Evolutionary conservation across 64 coral and sea anemone genomes (phyloP), one percentile per base, ranked within the genome.

Genomic region (Actinia equina): DNA sequence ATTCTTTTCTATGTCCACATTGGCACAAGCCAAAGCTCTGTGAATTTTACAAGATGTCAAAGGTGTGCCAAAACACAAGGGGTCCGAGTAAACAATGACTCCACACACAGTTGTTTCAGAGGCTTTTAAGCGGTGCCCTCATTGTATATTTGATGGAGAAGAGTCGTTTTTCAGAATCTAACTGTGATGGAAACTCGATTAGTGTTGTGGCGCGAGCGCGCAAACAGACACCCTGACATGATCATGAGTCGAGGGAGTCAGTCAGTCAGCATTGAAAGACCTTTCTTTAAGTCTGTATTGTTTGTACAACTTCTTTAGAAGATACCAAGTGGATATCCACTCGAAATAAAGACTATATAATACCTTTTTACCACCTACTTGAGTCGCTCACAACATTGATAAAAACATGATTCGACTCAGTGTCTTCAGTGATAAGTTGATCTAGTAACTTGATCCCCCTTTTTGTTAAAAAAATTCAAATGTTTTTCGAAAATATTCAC

Each of bases 61-160:
- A 85, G 43, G 52, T 44, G 59, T 60, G 83, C 30, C 59, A 42
- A 44, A 85, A 85, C 83, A 63, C 83, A 63, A 85, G 83, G 83
- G 83, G 83, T 85, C 83, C 83, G 83, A 60, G 83, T 85, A 85
- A 85, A 85, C 83, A 85, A 85, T 85, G 83, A 43, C 83, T 42
- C 3, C 15, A 44, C 25, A 63, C 52, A 58, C 83, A 85, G 83
- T 85, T 85, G 83, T 85, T 85, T 85, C 83, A 85, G 83, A 23
- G 78, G 43, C 43, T 80, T 80, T 80, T 80, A 80, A 80, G 78
- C 78, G 78, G 78, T 81, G 4, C 22, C 7, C 44, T 81, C 27
- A 81, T 81, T 52, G 78, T 81, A 81, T 49, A 52, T 81, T 49
- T 37, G 78, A 81, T 37, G 27, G n/a, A 7, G 43, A 81, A 51